phyloP scores from a whole-genome alignment of 2,113 vertebrate genomes.

The Formicarius rufipectus region DNA sequence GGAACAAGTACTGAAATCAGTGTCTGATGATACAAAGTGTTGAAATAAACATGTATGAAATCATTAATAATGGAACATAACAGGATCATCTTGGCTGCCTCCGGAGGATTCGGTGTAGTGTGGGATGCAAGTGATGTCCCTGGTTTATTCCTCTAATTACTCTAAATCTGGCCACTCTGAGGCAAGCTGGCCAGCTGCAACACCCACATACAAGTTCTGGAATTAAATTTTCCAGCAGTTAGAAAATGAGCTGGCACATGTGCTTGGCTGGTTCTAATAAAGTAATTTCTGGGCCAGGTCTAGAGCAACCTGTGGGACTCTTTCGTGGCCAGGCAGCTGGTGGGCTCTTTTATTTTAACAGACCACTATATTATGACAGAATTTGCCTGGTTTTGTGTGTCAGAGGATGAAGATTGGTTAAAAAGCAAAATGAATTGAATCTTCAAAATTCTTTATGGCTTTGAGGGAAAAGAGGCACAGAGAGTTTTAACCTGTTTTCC shows the following conservation, averaged over 20 bases:
- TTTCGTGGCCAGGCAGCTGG: constrained; percentile 47
- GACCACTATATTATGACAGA: neutral
- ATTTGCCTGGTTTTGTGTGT: constrained; percentile 16
- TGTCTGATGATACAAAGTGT: neutral
- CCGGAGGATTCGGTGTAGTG: neutral
- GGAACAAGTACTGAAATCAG: neutral
- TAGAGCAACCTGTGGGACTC: constrained; percentile 35
- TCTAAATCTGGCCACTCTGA: constrained; percentile 2
- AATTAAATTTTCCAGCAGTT: constrained; percentile 41
- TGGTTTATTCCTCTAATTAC: neutral
- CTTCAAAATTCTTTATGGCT: neutral
- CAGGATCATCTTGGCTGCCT: neutral
- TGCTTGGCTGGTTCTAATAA: constrained; percentile 44
- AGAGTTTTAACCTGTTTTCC: neutral
- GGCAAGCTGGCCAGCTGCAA: constrained; percentile 8
- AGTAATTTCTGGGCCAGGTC: constrained; percentile 1
- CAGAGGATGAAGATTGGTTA: neutral
- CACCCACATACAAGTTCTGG: neutral
- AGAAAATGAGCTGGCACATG: constrained; percentile 62
- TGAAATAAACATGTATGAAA: constrained; percentile 35
- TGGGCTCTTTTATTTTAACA: constrained; percentile 27
- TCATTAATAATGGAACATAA: constrained; percentile 36
- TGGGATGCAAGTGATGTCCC: neutral
- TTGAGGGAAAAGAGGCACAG: neutral
- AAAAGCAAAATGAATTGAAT: neutral